Evolutionary conservation across 2,888 invertebrate species (phyloP).

Genomic region (Boloria selene): DNA sequence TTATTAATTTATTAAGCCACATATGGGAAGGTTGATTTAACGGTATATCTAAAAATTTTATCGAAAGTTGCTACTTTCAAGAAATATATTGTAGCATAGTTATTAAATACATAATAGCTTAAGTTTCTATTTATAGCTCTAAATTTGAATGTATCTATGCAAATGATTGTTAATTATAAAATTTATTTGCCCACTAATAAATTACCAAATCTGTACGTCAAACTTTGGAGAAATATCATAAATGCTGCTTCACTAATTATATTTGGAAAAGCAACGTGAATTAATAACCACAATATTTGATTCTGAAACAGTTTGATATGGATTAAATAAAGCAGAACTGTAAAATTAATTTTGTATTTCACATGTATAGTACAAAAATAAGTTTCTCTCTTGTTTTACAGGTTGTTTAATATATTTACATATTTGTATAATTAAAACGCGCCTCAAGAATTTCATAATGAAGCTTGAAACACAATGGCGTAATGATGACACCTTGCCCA

Average conservation of each 20-base stretch:
- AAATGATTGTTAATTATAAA: no score
- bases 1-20: no score
- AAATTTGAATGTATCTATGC: no score
- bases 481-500: conserved; percentile 29
- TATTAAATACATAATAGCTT: no score
- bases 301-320: not conserved
- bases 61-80: no score
- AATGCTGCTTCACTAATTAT: not conserved
- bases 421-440: conserved; percentile 32
- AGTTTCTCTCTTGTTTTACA: conserved; percentile 18
- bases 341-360: not conserved
- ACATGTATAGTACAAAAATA: not conserved
- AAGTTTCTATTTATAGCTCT: no score
- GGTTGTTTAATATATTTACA: conserved; percentile 31
- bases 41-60: not conserved
- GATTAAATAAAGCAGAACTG: not conserved
- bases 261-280: not conserved
- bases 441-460: conserved; percentile 35
- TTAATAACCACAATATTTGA: conserved; percentile 1
- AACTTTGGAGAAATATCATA: not conserved
- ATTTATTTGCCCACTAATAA: no score
- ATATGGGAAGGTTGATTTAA: not conserved
- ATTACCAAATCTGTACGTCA: not conserved
- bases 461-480: conserved; percentile 36
- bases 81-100: no score